phyloP scores from a whole-genome alignment of 2,113 vertebrate species.

The Atherinomorus stipes region DNA sequence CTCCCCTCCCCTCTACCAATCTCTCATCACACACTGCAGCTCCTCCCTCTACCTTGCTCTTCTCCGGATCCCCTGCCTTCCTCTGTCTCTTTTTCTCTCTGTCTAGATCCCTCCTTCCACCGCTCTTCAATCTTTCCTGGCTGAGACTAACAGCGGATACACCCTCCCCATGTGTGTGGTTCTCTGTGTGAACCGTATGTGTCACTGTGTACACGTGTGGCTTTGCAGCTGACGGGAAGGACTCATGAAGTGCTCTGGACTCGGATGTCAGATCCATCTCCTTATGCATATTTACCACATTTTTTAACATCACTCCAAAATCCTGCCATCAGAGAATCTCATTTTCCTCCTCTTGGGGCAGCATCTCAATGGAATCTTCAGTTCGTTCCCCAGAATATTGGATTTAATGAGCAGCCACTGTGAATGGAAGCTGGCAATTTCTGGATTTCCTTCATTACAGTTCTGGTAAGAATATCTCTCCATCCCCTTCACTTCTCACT shows the following conservation, averaged over 20 bases:
- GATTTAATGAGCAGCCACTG: constrained; percentile 78
- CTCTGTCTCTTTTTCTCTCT: constrained; percentile 47
- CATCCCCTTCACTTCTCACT: constrained; percentile 1
- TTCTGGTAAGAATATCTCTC: constrained; percentile 66
- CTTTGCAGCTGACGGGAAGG: constrained; percentile 64
- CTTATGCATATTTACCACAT: constrained; percentile 51
- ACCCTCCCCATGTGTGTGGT: constrained; percentile 46
- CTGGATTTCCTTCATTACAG: constrained; percentile 65
- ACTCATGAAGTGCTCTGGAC: constrained; percentile 71
- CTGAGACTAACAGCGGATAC: constrained; percentile 54
- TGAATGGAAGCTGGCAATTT: constrained; percentile 76
- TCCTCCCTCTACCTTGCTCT: constrained; percentile 80
- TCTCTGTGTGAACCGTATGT: constrained; percentile 61
- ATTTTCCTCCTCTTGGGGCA: constrained; percentile 53
- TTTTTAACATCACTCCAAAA: constrained; percentile 53
- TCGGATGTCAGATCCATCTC: constrained; percentile 68
- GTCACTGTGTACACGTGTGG: constrained; percentile 64
- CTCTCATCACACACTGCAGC: constrained; percentile 70
- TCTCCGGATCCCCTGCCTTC: constrained; percentile 57
- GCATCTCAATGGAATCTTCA: constrained; percentile 76
- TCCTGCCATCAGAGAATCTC: constrained; percentile 56
- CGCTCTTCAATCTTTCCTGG: constrained; percentile 54
- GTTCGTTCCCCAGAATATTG: constrained; percentile 69
- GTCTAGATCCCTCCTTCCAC: constrained; percentile 61
- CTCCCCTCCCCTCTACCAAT: constrained; percentile 44